Evolutionary conservation across 2,113 vertebrate species (phyloP).

Genomic region (Erpornis zantholeuca): DNA sequence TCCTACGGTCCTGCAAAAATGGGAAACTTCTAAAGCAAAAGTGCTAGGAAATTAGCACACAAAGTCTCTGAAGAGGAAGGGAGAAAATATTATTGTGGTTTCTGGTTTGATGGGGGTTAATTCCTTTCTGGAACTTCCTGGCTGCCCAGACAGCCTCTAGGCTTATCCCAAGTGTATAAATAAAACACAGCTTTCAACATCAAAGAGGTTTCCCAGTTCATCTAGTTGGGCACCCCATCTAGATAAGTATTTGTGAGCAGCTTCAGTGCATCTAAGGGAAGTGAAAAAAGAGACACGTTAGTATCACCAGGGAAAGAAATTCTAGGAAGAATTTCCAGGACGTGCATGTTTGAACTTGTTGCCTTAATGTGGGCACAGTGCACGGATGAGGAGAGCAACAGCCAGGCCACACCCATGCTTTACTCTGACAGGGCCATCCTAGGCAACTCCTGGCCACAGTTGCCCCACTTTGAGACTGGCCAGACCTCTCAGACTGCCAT

Average conservation of each 20-base stretch:
- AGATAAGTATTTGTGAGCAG: not conserved
- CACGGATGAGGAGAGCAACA: not conserved
- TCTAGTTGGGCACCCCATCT: not conserved
- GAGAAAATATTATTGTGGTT: not conserved
- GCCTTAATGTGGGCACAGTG: rapidly evolving
- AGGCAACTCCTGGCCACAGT: not conserved
- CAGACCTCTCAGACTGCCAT: not conserved
- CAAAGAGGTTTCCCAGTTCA: slow-evolving; percentile 27
- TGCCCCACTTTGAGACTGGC: not conserved
- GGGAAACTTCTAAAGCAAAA: not conserved
- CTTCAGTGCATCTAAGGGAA: not conserved
- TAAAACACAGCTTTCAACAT: slow-evolving; percentile 2
- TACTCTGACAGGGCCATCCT: not conserved
- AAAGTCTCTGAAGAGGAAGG: not conserved
- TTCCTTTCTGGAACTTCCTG: slow-evolving; percentile 28
- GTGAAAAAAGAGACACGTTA: not conserved
- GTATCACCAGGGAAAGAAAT: not conserved
- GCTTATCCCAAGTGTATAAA: not conserved
- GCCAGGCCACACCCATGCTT: not conserved
- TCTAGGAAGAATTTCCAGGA: not conserved
- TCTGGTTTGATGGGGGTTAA: not conserved
- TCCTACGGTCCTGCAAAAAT: not conserved
- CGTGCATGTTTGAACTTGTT: not conserved
- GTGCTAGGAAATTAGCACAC: not conserved
- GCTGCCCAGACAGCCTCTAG: not conserved